phyloP scores from a whole-genome alignment of 2,797 vertebrate genomes.

The Crocidura indochinensis region DNA sequence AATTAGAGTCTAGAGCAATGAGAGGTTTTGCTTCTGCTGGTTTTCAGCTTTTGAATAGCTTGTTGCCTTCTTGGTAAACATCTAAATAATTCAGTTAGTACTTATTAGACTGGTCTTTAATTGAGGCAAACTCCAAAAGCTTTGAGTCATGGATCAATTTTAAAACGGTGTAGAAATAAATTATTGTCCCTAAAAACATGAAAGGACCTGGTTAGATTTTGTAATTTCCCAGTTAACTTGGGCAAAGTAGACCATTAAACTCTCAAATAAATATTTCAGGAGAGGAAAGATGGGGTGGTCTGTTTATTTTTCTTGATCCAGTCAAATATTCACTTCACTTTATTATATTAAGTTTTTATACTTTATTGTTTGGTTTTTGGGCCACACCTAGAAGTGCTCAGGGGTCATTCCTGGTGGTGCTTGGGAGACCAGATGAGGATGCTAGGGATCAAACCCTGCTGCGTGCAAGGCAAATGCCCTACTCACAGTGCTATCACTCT shows the following conservation, averaged over 20 bases:
- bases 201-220: constrained; percentile 48
- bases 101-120: constrained; percentile 13
- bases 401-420: too few relatives aligned
- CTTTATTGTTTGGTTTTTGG: too few relatives aligned
- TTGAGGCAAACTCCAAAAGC: constrained; percentile 22
- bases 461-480: too few relatives aligned
- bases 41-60: constrained; percentile 48
- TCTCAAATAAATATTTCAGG: constrained; percentile 9
- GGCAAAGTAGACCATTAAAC: constrained; percentile 28
- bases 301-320: constrained; percentile 23
- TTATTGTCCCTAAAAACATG: constrained; percentile 25
- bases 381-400: too few relatives aligned
- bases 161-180: constrained; percentile 53
- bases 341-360: neutral
- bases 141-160: constrained; percentile 40
- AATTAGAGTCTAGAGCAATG: neutral
- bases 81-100: constrained; percentile 31
- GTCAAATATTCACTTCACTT: constrained; percentile 46
- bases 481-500: too few relatives aligned
- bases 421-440: too few relatives aligned
- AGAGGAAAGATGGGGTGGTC: neutral
- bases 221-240: constrained; percentile 58
- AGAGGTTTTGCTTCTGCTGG: constrained; percentile 10
- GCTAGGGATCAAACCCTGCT: too few relatives aligned
- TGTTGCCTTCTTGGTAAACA: constrained; percentile 6